phyloP scores from a whole-genome alignment of 2,888 invertebrate genomes.

The Coecobrya sp. region DNA sequence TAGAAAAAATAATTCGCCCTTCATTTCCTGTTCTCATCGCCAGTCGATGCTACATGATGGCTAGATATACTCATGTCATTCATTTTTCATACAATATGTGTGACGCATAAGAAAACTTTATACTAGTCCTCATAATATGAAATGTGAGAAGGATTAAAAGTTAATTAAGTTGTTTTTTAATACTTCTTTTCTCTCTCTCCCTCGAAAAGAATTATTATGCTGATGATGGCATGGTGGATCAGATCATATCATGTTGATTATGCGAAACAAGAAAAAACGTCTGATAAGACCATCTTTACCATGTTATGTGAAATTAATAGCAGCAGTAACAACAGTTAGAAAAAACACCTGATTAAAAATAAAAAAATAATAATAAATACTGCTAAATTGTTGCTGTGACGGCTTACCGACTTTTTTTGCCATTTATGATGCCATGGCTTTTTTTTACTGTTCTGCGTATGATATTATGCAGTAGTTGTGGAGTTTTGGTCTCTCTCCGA shows the following conservation, averaged over 20 bases:
- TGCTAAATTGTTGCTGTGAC: background rate
- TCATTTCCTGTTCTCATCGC: constrained; percentile 37
- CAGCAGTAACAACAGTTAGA: background rate
- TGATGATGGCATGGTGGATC: background rate
- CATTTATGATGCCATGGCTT: background rate
- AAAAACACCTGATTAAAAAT: background rate
- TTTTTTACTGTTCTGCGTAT: background rate
- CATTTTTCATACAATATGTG: too few relatives aligned
- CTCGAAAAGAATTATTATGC: constrained; percentile 8
- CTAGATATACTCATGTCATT: too few relatives aligned
- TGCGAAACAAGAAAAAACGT: background rate
- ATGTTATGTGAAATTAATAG: constrained; percentile 24
- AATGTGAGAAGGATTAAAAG: background rate
- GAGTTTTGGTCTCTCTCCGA: background rate
- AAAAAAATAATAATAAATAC: constrained; percentile 13
- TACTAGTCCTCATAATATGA: background rate
- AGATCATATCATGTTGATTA: constrained; percentile 9
- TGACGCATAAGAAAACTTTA: background rate
- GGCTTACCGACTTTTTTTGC: background rate
- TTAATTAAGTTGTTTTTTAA: constrained; percentile 27
- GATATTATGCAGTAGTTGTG: background rate
- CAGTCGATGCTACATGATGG: background rate
- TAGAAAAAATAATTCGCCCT: background rate
- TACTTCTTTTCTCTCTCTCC: background rate
- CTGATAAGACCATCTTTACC: background rate